Base-by-base conservation (phyloP, 2,113 vertebrate genomes). In the Varanus salvator region DNA sequence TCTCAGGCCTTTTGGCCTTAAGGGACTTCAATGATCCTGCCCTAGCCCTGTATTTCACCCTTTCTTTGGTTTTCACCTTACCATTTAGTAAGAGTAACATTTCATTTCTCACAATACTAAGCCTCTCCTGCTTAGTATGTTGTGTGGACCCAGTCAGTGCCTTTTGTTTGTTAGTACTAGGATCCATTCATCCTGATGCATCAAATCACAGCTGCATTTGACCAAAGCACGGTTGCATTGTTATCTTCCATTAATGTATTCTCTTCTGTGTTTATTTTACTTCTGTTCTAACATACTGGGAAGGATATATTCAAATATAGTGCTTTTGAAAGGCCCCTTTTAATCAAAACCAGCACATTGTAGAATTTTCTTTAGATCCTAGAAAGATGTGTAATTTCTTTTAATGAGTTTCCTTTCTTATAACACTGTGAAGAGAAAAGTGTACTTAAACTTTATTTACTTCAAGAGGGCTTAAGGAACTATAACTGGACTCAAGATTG, bases 261-360 rank as follows among this genome's bases (percentile, higher is more conserved):
- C 27, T 34, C 6, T 80, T 80, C 29, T 19, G 12, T 69, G 66
- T 50, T 71, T 7, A 71, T 50, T 84, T 50, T 44, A 71, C 29
- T 71, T 84, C 14, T 31, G 15, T 84, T 84, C 38, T 84, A 7
- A 21, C 38, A 25, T 66, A 64, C n/a, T 60, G 5, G 34, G 23
- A 78, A 66, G 25, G 29, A 12, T 52, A 23, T 23, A 76, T 69
- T 87, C 69, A 34, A 68, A 25, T 34, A 19, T 60, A 31, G 19
- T 34, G 31, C 25, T 89, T 74, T 50, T 38, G 52, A 29, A 31
- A 68, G 25, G 50, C 4, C 1, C 1, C 1, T 38, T 31, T 85
- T 77, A 68, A 38, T 78, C 60, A 60, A 85, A 57, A 77, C 64
- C 50, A 52, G 74, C 23, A 85, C 31, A 85, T 52, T 89, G 82